These are phyloP conservation scores for Haemorhous mexicanus DNA, from an alignment of 2,113 vertebrate species.

Conservation along the genomic window DNA sequence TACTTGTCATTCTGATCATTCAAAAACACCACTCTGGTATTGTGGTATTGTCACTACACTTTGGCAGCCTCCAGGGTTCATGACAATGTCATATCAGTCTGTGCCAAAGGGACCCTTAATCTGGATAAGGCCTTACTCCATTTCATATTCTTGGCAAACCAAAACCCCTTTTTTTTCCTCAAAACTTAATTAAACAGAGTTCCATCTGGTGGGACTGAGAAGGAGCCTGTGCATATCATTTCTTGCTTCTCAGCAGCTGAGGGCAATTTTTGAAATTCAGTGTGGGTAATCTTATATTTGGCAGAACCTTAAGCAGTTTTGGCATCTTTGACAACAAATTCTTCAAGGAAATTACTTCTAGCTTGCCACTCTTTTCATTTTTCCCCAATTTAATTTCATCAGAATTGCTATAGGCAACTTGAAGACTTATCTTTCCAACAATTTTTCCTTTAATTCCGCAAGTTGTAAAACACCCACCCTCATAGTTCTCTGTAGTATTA, in stretches of 20 bases:
- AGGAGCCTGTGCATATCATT: not conserved
- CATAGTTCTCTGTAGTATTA: not conserved
- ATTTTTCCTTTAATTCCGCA: not conserved
- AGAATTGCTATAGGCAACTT: not conserved
- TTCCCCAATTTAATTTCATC: not conserved
- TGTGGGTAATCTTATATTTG: not conserved
- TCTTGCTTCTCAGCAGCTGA: not conserved
- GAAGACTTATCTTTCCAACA: not conserved
- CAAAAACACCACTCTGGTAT: not conserved
- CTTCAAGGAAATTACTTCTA: not conserved
- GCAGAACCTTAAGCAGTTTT: not conserved
- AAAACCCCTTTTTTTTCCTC: not conserved
- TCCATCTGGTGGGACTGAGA: not conserved
- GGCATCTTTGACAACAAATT: not conserved
- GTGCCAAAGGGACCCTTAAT: not conserved
- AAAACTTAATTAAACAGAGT: not conserved
- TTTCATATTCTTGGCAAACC: not conserved
- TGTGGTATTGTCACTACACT: not conserved
- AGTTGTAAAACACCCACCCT: not conserved
- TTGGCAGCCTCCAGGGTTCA: not conserved
- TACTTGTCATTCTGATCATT: not conserved
- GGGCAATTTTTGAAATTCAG: fast-evolving
- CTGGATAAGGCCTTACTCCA: not conserved
- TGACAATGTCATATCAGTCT: not conserved
- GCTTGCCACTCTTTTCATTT: not conserved